Conservation (phyloP, 1,140 invertebrate genomes). For the Rhizoglyphus robini region DNA sequence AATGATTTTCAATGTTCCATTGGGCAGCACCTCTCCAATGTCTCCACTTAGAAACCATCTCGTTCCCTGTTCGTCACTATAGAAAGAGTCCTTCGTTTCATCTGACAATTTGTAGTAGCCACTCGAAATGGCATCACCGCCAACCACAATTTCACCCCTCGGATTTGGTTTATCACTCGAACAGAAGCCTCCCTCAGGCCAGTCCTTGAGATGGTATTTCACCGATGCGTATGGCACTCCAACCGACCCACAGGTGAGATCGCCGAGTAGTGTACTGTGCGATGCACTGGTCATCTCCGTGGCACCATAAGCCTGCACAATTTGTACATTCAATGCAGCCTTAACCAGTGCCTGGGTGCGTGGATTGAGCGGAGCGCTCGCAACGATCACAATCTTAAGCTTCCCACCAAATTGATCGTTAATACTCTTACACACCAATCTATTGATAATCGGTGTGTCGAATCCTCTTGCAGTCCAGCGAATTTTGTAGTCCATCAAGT, state of each 20-base stretch:
- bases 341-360: slow-evolving; percentile 91
- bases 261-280: slow-evolving; percentile 64
- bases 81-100: slow-evolving; percentile 83
- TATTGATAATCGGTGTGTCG: slow-evolving; percentile 23
- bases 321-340: slow-evolving; percentile 72
- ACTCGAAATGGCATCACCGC: slow-evolving; percentile 69
- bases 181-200: slow-evolving; percentile 47
- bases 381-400: slow-evolving; percentile 67
- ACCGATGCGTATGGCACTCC: slow-evolving; percentile 56
- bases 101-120: slow-evolving; percentile 86
- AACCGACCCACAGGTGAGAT: slow-evolving; percentile 54
- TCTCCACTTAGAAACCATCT: slow-evolving; percentile 92
- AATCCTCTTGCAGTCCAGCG: slow-evolving; percentile 20
- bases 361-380: slow-evolving; percentile 83
- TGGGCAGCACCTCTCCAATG: slow-evolving; percentile 77
- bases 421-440: slow-evolving; percentile 43
- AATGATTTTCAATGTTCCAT: slow-evolving; percentile 90
- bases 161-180: slow-evolving; percentile 78
- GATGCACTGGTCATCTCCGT: slow-evolving; percentile 81
- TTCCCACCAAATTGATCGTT: slow-evolving; percentile 58
- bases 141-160: slow-evolving; percentile 79
- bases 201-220: slow-evolving; percentile 46
- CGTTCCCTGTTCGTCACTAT: slow-evolving; percentile 53
- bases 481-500: slow-evolving; percentile 22
- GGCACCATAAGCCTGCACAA: slow-evolving; percentile 39